phyloP scores from a whole-genome alignment of 2,113 vertebrate genomes.

The Thryonomys swinderianus region DNA sequence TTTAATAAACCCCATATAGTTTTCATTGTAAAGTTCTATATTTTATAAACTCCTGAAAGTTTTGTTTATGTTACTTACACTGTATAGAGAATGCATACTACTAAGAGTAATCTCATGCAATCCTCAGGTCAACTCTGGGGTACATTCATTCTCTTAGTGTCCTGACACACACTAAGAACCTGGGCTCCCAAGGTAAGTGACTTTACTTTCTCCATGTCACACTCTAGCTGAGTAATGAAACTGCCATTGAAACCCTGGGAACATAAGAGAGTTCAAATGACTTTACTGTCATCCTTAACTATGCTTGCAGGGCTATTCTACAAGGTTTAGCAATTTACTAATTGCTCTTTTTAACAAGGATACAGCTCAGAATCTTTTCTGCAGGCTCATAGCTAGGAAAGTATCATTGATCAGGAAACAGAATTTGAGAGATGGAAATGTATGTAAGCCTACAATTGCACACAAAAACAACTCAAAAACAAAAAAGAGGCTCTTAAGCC shows the following conservation, averaged over 20 bases:
- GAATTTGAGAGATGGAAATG: constrained; percentile 43
- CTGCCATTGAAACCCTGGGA: too few relatives aligned
- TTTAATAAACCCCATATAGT: not conserved
- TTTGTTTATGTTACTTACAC: not conserved
- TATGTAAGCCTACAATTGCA: constrained; percentile 46
- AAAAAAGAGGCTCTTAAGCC: not conserved
- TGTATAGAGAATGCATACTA: not conserved
- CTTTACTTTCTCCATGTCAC: not conserved
- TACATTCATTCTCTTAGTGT: not conserved
- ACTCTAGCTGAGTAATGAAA: not conserved
- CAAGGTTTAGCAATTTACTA: not conserved
- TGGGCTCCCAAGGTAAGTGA: not conserved
- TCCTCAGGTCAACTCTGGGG: not conserved
- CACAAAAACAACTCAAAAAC: constrained; percentile 37
- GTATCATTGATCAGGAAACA: not conserved
- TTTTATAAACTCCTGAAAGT: not conserved
- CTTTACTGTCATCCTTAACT: not conserved
- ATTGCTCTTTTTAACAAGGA: not conserved
- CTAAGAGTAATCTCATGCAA: not conserved
- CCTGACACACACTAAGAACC: not conserved
- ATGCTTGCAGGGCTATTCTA: not conserved
- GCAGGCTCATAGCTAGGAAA: constrained; percentile 4
- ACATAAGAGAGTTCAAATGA: not conserved
- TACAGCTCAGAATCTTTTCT: constrained; percentile 6
- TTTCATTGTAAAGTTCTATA: not conserved